phyloP scores from a whole-genome alignment of 2,113 vertebrate species.

The Nothocercus julius region DNA sequence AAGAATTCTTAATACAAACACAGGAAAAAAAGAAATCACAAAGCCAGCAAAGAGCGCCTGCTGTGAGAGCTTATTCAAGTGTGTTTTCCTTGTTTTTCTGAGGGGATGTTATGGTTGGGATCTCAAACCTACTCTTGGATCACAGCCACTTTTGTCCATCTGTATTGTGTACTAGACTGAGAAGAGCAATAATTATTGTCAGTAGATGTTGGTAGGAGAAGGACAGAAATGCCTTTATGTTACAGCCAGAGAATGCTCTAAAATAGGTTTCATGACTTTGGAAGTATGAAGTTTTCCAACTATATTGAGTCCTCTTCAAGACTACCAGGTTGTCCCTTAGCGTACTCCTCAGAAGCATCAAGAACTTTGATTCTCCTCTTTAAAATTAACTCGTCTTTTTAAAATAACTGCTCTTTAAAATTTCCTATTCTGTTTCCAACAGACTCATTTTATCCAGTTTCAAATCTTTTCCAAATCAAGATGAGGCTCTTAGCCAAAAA shows the following conservation, averaged over 20 bases:
- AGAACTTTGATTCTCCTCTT: background rate
- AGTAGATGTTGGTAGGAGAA: background rate
- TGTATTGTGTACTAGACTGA: background rate
- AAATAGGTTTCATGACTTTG: background rate
- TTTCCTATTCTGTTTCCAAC: background rate
- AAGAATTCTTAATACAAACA: background rate
- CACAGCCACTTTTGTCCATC: background rate
- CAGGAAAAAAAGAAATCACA: background rate
- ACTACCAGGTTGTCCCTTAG: background rate
- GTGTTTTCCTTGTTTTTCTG: background rate
- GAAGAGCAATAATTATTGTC: background rate
- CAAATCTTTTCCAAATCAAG: background rate
- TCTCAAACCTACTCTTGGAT: background rate
- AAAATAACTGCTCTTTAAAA: background rate
- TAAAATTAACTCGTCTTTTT: background rate
- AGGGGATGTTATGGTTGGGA: background rate
- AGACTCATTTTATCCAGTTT: background rate
- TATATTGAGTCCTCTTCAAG: background rate
- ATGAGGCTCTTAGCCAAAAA: background rate
- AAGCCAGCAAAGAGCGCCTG: background rate
- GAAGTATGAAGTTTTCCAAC: background rate
- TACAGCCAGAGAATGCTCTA: background rate
- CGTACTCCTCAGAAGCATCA: background rate
- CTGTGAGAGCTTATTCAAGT: background rate
- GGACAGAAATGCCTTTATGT: background rate